Evolutionary conservation across 2,113 vertebrate genomes (phyloP).

Genomic region (Xiphorhynchus elegans): DNA sequence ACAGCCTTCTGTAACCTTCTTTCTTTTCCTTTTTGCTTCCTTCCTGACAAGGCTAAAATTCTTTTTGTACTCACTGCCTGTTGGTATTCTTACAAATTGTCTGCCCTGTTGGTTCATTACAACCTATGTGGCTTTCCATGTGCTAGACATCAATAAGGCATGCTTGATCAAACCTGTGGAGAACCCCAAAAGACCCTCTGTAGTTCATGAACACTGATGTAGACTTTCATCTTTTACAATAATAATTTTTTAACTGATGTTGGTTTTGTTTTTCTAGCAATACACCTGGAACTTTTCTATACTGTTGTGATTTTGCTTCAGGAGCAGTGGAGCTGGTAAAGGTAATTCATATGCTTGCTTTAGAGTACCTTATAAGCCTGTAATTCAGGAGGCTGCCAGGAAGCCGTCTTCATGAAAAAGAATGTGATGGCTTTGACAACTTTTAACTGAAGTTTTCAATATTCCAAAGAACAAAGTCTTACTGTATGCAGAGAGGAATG

Average conservation of each 20-base stretch:
- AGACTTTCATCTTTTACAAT: slow-evolving; percentile 44
- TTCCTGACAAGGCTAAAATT: neutral
- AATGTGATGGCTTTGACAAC: slow-evolving; percentile 44
- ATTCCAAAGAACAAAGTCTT: slow-evolving; percentile 59
- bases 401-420: slow-evolving; percentile 47
- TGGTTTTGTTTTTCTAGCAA: slow-evolving; percentile 73
- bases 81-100: slow-evolving; percentile 41
- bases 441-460: slow-evolving; percentile 67
- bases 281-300: slow-evolving; percentile 81
- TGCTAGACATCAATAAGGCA: slow-evolving; percentile 35
- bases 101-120: slow-evolving; percentile 45
- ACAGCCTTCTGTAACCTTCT: slow-evolving; percentile 1
- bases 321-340: slow-evolving; percentile 86
- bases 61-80: slow-evolving; percentile 21
- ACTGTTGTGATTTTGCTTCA: slow-evolving; percentile 93
- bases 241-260: slow-evolving; percentile 36
- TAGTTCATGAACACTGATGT: neutral
- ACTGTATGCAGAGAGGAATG: slow-evolving; percentile 41
- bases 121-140: slow-evolving; percentile 22
- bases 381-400: slow-evolving; percentile 61
- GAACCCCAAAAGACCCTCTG: slow-evolving; percentile 24
- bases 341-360: slow-evolving; percentile 73
- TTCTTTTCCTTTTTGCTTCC: slow-evolving; percentile 39
- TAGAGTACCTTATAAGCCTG: slow-evolving; percentile 9
- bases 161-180: slow-evolving; percentile 36